Evolutionary conservation across 1,140 invertebrate species (phyloP), one percentile per base, ranked within the genome.

Genomic region (Alviniconcha marisindica): DNA sequence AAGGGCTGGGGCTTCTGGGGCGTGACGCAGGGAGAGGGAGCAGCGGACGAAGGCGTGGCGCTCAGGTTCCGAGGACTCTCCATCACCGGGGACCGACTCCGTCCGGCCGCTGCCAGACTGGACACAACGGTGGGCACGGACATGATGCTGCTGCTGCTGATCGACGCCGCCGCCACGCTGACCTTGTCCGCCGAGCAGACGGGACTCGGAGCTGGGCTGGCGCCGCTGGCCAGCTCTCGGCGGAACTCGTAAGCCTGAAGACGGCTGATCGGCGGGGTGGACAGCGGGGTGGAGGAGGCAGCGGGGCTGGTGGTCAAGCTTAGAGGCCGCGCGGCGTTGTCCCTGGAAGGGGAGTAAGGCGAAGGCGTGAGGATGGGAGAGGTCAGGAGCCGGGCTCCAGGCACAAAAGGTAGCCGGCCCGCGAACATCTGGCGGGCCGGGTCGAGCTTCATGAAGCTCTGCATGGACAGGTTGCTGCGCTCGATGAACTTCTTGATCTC

Each of bases 161-260:
- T 40, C n/a, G n/a, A n/a, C n/a, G n/a, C n/a, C 42, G 38, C 36
- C 14, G 77, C 33, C 42, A 60, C 18, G 2, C 15, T 24, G 40
- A 51, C 69, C 33, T 71, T 71, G 69, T 77, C 82, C 63, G 88
- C 24, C 10, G 83, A 40, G 63, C 84, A 63, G n/a, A 77, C 87
- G 31, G 87, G 91, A 81, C 87, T 91, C 12, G 81, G 83, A 38
- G 88, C 88, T 56, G 92, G 94, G 87, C 91, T 94, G 92, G 81
- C 94, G 93, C 77, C 86, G 56, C 36, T 31, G 38, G 56, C n/a
- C 40, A 51, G 73, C 63, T 96, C 94, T 90, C 97, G 97, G 31
- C 97, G 95, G 90, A 97, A 98, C 91, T 98, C 97, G 92, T 98
- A 98, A 1, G 97, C 97, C 91, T 98, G 90, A 36, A 98, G 93